phyloP scores from a whole-genome alignment of 1,140 invertebrate species.

The Oscheius sp. region DNA sequence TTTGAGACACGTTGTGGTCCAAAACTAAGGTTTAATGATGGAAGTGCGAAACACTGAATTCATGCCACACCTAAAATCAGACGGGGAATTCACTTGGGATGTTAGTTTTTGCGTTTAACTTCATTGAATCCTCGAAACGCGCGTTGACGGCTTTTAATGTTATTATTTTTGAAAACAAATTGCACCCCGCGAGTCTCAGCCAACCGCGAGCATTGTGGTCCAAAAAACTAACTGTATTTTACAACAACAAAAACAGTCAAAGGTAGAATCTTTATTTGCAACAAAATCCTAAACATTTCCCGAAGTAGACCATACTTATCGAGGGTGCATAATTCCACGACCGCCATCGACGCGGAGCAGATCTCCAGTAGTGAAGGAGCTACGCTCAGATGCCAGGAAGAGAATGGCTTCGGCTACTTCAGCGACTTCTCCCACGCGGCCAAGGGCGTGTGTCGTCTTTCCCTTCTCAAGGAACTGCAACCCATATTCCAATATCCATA shows the following conservation, averaged over 20 bases:
- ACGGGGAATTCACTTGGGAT: too few species aligned
- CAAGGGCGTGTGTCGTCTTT: slow-evolving; percentile 66
- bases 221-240: neutral
- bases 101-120: too few species aligned
- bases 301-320: slow-evolving; percentile 43
- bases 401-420: slow-evolving; percentile 66
- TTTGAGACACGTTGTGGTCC: too few species aligned
- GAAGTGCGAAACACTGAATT: too few species aligned
- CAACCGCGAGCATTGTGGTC: too few species aligned
- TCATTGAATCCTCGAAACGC: too few species aligned
- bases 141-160: too few species aligned
- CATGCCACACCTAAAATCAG: too few species aligned
- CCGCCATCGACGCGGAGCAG: slow-evolving; percentile 62
- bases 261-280: neutral
- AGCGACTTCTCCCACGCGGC: slow-evolving; percentile 63
- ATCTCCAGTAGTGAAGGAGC: slow-evolving; percentile 65
- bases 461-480: slow-evolving; percentile 66
- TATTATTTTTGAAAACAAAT: too few species aligned
- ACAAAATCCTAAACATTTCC: neutral
- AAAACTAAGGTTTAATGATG: too few species aligned
- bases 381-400: slow-evolving; percentile 65
- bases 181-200: too few species aligned
- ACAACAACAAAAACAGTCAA: neutral
- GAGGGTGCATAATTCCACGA: slow-evolving; percentile 58
- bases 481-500: slow-evolving; percentile 43